Evolutionary conservation across 1,140 invertebrate species (phyloP).

Genomic region (Gonioctena quinquepunctata): DNA sequence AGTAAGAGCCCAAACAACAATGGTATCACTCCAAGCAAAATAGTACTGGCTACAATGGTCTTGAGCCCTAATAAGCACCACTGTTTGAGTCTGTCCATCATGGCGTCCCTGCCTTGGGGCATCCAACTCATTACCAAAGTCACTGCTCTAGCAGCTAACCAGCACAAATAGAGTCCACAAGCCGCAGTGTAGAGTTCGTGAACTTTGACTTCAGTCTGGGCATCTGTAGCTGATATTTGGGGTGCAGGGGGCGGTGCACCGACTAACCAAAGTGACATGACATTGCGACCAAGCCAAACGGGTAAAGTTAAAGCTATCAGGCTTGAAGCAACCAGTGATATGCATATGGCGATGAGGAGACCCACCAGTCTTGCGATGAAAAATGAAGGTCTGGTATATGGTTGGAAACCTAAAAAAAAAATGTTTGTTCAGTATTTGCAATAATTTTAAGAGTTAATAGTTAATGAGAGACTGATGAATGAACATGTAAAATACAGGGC

Average conservation of each 20-base stretch:
- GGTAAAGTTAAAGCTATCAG: slow-evolving; percentile 85
- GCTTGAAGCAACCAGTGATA: slow-evolving; percentile 83
- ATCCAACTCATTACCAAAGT: slow-evolving; percentile 83
- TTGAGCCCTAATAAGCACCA: slow-evolving; percentile 72
- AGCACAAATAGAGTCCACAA: slow-evolving; percentile 91
- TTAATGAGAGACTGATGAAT: too few species aligned
- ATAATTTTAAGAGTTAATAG: too few species aligned
- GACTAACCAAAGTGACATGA: slow-evolving; percentile 84
- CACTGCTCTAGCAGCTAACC: slow-evolving; percentile 79
- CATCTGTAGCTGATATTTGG: slow-evolving; percentile 52
- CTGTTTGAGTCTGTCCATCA: slow-evolving; percentile 73
- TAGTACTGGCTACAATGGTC: slow-evolving; percentile 72
- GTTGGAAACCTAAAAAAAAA: slow-evolving; percentile 76
- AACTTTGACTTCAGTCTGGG: slow-evolving; percentile 66
- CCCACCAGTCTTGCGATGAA: slow-evolving; percentile 79
- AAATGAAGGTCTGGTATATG: slow-evolving; percentile 82
- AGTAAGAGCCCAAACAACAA: slow-evolving; percentile 89
- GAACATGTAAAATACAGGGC: too few species aligned
- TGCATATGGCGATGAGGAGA: slow-evolving; percentile 79
- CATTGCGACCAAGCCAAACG: slow-evolving; percentile 83
- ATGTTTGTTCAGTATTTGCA: too few species aligned
- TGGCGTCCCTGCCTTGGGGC: slow-evolving; percentile 81
- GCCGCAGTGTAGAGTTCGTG: slow-evolving; percentile 97
- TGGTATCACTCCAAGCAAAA: slow-evolving; percentile 90
- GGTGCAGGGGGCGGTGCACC: slow-evolving; percentile 58